phyloP scores from a whole-genome alignment of 1,140 invertebrate species.

The Ostrea edulis region DNA sequence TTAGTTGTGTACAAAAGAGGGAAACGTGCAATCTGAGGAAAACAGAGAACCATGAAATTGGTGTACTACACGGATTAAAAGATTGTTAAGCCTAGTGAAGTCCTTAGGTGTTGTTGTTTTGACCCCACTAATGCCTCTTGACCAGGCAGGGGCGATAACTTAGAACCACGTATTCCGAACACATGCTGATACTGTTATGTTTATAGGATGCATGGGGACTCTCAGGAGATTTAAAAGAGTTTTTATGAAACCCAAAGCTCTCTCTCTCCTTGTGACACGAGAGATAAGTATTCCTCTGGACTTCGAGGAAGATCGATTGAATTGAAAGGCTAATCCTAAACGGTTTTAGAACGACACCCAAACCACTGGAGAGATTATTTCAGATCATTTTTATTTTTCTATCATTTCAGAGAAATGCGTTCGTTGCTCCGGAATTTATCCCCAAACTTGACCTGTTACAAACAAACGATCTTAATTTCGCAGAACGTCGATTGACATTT shows the following conservation, averaged over 20 bases:
- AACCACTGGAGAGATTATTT: too few species aligned
- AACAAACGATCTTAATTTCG: too few species aligned
- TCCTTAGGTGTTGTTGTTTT: not conserved
- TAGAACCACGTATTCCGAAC: not conserved
- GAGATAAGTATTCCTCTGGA: too few species aligned
- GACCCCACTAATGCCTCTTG: not conserved
- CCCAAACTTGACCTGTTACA: too few species aligned
- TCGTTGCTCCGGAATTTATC: too few species aligned
- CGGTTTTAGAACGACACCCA: too few species aligned
- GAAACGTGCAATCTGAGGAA: not conserved
- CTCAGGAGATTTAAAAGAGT: not conserved
- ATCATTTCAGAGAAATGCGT: too few species aligned
- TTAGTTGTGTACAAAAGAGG: conserved; percentile 2
- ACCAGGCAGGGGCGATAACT: not conserved
- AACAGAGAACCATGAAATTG: not conserved
- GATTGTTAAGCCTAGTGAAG: not conserved
- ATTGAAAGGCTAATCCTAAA: too few species aligned
- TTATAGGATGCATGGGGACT: not conserved
- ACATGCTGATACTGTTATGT: not conserved
- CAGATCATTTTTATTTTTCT: too few species aligned
- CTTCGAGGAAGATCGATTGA: too few species aligned
- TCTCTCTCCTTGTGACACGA: not conserved
- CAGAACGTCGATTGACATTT: too few species aligned
- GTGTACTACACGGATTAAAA: not conserved
- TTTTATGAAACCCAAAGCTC: not conserved